Evolutionary conservation across 53 echinoderm and acorn worm species (phyloP).

Genomic region (Hippasteria phrygiana): DNA sequence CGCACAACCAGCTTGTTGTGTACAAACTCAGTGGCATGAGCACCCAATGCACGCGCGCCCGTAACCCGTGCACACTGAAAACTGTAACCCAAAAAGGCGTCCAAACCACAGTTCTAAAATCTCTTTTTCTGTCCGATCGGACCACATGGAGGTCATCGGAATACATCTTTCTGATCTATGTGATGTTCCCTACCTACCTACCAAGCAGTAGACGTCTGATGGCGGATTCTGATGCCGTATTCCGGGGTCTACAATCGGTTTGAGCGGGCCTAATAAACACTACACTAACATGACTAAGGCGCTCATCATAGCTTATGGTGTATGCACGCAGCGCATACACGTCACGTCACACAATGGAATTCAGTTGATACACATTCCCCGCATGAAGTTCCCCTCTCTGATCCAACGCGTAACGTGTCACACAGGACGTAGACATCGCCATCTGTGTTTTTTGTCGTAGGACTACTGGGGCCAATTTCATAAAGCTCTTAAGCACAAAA

Average conservation of each 20-base stretch:
- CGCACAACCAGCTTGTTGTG: neutral
- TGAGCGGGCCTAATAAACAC: too few species aligned
- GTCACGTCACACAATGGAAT: too few species aligned
- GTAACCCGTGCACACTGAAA: neutral
- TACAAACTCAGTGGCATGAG: neutral
- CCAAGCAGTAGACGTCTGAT: neutral
- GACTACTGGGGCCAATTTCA: too few species aligned
- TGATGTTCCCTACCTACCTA: constrained; percentile 24
- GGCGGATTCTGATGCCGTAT: neutral
- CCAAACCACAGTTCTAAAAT: neutral
- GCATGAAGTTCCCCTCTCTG: too few species aligned
- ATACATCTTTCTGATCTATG: constrained; percentile 28
- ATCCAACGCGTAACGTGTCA: too few species aligned
- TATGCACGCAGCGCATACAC: too few species aligned
- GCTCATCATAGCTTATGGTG: too few species aligned
- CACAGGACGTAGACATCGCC: too few species aligned
- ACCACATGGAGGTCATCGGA: neutral
- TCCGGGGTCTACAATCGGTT: neutral
- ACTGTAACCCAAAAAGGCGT: neutral
- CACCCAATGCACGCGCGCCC: neutral
- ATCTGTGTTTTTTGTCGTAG: too few species aligned
- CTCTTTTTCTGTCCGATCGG: neutral
- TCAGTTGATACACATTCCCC: too few species aligned
- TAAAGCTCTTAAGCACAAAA: too few species aligned
- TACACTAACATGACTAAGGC: too few species aligned